Conservation (phyloP, 1,140 invertebrate species). For the Platorchestia sp. region DNA sequence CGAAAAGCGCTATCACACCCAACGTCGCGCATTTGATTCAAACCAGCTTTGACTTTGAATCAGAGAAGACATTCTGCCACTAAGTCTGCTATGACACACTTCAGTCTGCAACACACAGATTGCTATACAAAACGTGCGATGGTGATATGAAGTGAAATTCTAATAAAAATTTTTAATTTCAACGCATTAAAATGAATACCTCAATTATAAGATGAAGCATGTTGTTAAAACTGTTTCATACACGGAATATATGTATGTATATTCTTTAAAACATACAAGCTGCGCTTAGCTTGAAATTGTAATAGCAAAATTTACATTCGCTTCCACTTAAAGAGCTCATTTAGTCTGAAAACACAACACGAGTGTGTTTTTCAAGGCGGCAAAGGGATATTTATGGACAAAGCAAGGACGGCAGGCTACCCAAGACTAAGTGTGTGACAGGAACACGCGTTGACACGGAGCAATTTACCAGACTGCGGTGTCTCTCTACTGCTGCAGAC, state of each 20-base stretch:
- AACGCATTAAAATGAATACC: no score
- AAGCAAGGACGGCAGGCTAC: neutral
- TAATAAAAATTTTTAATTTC: no score
- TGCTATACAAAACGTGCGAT: no score
- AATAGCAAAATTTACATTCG: neutral
- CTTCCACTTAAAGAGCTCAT: neutral
- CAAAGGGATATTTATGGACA: neutral
- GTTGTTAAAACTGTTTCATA: no score
- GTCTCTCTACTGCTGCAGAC: neutral
- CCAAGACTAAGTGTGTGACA: neutral
- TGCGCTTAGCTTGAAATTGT: neutral
- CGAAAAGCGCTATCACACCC: neutral
- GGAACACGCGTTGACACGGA: constrained; percentile 14
- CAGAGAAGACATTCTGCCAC: neutral
- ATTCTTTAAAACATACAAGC: neutral
- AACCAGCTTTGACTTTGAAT: neutral
- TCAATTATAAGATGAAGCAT: no score
- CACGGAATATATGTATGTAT: no score
- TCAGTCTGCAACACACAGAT: neutral
- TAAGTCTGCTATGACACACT: neutral
- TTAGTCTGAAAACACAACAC: neutral
- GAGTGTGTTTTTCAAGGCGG: neutral
- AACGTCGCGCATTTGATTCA: neutral
- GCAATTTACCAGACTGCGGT: constrained; percentile 8
- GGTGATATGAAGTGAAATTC: no score